Evolutionary conservation across 2,888 invertebrate genomes (phyloP).

Genomic region (Euspilapteryx auroguttella): DNA sequence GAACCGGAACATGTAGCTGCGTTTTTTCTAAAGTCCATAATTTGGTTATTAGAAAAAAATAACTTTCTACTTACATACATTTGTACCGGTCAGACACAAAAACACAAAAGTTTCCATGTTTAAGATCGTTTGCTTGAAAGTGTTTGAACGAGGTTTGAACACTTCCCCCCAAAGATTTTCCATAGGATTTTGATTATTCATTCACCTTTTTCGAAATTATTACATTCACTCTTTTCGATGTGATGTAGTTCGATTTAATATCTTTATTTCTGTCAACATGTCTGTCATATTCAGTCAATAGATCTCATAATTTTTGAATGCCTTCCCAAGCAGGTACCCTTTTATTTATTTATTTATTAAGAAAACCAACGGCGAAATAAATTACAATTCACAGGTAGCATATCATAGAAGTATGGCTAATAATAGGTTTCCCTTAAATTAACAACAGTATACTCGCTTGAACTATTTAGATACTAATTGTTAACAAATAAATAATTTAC

Average conservation of each 20-base stretch:
- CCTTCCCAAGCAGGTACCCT: too few relatives aligned
- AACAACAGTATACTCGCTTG: too few relatives aligned
- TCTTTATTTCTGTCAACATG: slow-evolving; percentile 13
- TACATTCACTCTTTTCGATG: slow-evolving; percentile 12
- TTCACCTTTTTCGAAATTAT: too few relatives aligned
- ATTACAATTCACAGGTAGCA: too few relatives aligned
- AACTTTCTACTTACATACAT: slow-evolving; percentile 11
- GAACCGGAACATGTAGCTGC: slow-evolving; percentile 9
- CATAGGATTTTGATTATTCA: slow-evolving; percentile 12
- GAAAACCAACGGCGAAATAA: too few relatives aligned
- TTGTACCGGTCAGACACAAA: slow-evolving; percentile 11
- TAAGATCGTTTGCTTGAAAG: slow-evolving; percentile 10
- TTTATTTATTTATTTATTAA: too few relatives aligned
- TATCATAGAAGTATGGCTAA: too few relatives aligned
- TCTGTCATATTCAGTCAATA: slow-evolving; percentile 13
- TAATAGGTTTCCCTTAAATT: too few relatives aligned
- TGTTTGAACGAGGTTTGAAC: slow-evolving; percentile 10
- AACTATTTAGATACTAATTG: too few relatives aligned
- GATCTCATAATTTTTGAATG: slow-evolving; percentile 9
- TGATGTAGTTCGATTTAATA: slow-evolving; percentile 12
- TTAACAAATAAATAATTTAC: too few relatives aligned
- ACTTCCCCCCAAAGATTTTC: slow-evolving; percentile 16
- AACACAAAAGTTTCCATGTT: slow-evolving; percentile 8
- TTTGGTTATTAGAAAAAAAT: slow-evolving; percentile 11
- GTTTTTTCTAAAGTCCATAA: slow-evolving; percentile 13